These are phyloP conservation scores for Anarrhichthys ocellatus DNA, from an alignment of 2,113 vertebrate genomes.

Conservation along the genomic window DNA sequence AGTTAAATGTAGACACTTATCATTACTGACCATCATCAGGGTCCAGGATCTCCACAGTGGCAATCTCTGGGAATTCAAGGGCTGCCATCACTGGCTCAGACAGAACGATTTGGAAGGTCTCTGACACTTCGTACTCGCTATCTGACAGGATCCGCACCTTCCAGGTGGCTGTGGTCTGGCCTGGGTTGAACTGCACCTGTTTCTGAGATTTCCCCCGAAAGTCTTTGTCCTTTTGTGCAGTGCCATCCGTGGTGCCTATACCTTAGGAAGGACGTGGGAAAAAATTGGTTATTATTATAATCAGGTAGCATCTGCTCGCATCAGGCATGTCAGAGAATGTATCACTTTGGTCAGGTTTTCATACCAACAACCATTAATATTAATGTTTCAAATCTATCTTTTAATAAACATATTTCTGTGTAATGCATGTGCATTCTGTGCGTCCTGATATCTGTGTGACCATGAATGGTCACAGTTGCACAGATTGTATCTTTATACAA, in stretches of 20 bases:
- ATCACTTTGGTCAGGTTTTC: not conserved
- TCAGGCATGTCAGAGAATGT: not conserved
- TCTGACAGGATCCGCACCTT: slow-evolving; percentile 90
- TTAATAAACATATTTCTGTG: not conserved
- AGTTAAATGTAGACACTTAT: not conserved
- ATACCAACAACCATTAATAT: not conserved
- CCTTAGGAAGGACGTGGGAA: slow-evolving; percentile 75
- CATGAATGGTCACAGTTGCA: not conserved
- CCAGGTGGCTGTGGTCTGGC: slow-evolving; percentile 92
- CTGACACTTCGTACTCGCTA: slow-evolving; percentile 87
- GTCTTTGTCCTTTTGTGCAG: slow-evolving; percentile 91
- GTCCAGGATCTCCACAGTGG: slow-evolving; percentile 92
- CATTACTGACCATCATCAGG: slow-evolving; percentile 90
- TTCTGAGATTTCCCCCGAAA: slow-evolving; percentile 94
- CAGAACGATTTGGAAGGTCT: slow-evolving; percentile 91
- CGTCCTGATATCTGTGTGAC: not conserved
- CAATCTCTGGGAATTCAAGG: slow-evolving; percentile 87
- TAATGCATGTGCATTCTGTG: not conserved
- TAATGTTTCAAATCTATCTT: not conserved
- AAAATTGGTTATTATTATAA: not conserved
- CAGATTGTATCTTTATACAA: not conserved
- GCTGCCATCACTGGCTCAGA: slow-evolving; percentile 94
- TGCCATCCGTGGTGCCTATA: slow-evolving; percentile 91
- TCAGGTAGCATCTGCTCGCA: not conserved
- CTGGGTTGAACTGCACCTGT: slow-evolving; percentile 97